Evolutionary conservation across 1,140 invertebrate species (phyloP).

Genomic region (Dinoponera quadriceps): DNA sequence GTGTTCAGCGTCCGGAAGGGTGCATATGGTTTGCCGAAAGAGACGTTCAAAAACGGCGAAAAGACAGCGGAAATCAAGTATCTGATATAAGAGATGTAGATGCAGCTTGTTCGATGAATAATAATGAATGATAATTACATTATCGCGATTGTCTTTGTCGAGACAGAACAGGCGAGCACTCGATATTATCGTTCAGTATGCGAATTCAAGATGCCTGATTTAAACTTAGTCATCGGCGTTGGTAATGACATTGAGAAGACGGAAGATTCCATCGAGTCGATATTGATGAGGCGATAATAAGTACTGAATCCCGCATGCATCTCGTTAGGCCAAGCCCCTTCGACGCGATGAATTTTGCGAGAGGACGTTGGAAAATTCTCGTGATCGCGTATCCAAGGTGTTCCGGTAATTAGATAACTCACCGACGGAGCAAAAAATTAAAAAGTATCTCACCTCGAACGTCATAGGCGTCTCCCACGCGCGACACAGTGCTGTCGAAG

Average conservation of each 20-base stretch:
- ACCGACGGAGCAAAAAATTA: neutral
- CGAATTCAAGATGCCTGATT: neutral
- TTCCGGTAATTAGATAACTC: neutral
- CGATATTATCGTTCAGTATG: neutral
- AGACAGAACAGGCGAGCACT: neutral
- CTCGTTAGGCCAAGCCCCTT: too few relatives aligned
- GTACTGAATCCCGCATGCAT: neutral
- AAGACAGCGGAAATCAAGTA: neutral
- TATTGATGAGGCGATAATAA: neutral
- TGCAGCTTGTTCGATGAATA: too few relatives aligned
- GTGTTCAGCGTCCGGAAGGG: conserved; percentile 57
- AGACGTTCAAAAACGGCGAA: conserved; percentile 12
- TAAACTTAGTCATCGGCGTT: neutral
- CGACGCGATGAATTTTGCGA: neutral
- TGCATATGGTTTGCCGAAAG: conserved; percentile 67
- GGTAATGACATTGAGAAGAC: neutral
- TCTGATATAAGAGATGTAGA: too few relatives aligned
- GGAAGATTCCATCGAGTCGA: neutral
- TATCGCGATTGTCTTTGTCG: neutral
- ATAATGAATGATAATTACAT: neutral
- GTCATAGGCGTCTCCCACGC: neutral
- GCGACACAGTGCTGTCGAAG: conserved; percentile 18
- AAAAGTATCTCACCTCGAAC: neutral
- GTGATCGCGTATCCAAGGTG: neutral
- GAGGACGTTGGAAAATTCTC: neutral